Evolutionary conservation across 1,140 invertebrate species (phyloP).

Genomic region (Caenorhabditis brenneri): DNA sequence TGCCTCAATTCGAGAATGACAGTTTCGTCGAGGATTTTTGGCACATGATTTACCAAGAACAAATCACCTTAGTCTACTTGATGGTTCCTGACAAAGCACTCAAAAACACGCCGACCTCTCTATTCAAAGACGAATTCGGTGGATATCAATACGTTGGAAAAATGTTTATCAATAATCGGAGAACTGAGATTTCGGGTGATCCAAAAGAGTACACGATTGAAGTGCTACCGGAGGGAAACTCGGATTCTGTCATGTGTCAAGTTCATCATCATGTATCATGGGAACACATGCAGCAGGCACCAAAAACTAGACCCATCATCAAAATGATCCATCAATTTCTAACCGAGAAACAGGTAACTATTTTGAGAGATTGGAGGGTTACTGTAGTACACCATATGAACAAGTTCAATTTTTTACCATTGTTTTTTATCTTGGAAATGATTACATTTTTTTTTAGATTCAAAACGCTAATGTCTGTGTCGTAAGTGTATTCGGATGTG

Average conservation of each 20-base stretch:
- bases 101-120: not conserved
- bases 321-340: conserved; percentile 33
- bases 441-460: not conserved
- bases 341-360: conserved; percentile 7
- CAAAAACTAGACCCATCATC: conserved; percentile 4
- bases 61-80: not conserved
- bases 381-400: too few relatives aligned
- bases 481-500: not conserved
- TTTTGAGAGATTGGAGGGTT: too few relatives aligned
- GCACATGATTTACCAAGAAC: conserved; percentile 40
- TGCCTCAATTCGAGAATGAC: not conserved
- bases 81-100: conserved; percentile 2
- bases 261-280: conserved; percentile 3
- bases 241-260: conserved; percentile 6
- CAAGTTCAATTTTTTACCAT: too few relatives aligned
- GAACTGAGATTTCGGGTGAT: not conserved
- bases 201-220: conserved; percentile 35
- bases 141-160: not conserved
- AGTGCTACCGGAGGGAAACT: conserved; percentile 16
- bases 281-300: not conserved
- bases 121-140: not conserved
- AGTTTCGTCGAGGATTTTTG: conserved; percentile 29
- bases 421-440: too few relatives aligned
- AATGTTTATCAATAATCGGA: conserved; percentile 22
- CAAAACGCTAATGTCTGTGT: conserved; percentile 11